A percentile compares a stretch with the other conserved stretches of the same genome.
phyloP scores from a whole-genome alignment of 92 coral and sea anemone species.

The Actinernus sp. region DNA sequence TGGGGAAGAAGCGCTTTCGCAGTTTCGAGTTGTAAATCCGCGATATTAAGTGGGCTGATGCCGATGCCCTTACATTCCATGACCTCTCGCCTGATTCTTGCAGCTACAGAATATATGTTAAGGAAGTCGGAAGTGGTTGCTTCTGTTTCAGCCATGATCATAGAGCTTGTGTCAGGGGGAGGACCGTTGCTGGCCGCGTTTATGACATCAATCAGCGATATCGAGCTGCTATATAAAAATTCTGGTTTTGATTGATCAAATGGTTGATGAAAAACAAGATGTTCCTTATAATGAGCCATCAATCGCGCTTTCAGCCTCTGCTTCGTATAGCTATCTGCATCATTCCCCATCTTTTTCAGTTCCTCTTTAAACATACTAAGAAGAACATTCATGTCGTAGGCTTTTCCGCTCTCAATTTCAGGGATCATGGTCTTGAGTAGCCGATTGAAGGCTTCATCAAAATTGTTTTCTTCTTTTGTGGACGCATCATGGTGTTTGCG shows the following conservation, averaged over 20 bases:
- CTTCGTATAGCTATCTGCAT: constrained; percentile 21
- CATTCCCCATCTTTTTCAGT: constrained; percentile 25
- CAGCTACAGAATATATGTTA: constrained; percentile 28
- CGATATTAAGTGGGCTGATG: constrained; percentile 10
- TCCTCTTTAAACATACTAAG: constrained; percentile 4
- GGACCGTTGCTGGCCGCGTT: constrained; percentile 27
- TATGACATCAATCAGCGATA: constrained; percentile 35
- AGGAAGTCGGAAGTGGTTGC: constrained; percentile 5
- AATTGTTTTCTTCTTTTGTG: constrained; percentile 6
- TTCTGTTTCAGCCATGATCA: constrained; percentile 5
- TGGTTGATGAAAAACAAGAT: constrained; percentile 37
- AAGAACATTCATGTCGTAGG: constrained; percentile 36
- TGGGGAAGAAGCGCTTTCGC: too few relatives aligned
- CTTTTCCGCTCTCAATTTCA: constrained; percentile 24
- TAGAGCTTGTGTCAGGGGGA: not conserved
- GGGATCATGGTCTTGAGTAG: constrained; percentile 11
- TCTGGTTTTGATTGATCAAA: constrained; percentile 35
- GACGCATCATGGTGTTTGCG: not conserved
- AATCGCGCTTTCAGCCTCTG: constrained; percentile 42
- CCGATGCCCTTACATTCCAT: not conserved
- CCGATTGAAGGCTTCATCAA: too few relatives aligned
- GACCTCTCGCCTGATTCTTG: constrained; percentile 15
- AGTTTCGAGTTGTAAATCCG: constrained; percentile 3
- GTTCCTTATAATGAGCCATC: constrained; percentile 12
- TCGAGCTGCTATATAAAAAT: constrained; percentile 22